phyloP scores from a whole-genome alignment of 2,797 vertebrate genomes.

The Pseudomugil gertrudae region DNA sequence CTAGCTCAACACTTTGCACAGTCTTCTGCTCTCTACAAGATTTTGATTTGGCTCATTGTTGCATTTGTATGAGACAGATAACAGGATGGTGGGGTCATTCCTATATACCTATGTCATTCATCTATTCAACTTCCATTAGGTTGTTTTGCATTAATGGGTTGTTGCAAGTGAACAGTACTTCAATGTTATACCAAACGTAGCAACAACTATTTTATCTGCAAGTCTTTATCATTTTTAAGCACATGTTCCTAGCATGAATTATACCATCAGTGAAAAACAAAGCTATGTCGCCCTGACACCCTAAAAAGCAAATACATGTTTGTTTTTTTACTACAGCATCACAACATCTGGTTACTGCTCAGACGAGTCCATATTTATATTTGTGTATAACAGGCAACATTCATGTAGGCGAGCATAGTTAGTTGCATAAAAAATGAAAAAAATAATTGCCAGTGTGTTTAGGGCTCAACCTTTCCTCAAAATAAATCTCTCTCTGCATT shows the following conservation, averaged over 20 bases:
- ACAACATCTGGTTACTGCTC: constrained; percentile 41
- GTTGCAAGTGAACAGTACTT: neutral
- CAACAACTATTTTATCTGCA: constrained; percentile 17
- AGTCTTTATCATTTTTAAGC: constrained; percentile 31
- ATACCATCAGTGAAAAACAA: constrained; percentile 31
- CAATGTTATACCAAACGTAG: neutral
- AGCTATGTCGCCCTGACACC: constrained; percentile 11
- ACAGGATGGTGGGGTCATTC: neutral
- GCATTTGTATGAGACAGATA: neutral
- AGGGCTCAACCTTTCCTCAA: constrained; percentile 36
- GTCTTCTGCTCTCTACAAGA: constrained; percentile 17
- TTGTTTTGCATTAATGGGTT: neutral
- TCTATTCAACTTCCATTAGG: neutral
- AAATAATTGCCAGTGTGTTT: constrained; percentile 27
- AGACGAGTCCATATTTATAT: constrained; percentile 40
- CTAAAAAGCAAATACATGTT: too few relatives aligned
- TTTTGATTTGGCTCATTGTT: neutral
- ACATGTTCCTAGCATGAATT: constrained; percentile 33
- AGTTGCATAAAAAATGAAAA: constrained; percentile 27
- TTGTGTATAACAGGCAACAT: constrained; percentile 43
- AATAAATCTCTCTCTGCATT: constrained; percentile 54
- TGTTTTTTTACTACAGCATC: neutral
- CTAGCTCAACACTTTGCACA: constrained; percentile 32
- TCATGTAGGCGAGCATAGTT: constrained; percentile 10
- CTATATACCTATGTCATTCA: neutral